A percentile compares a stretch with the other conserved stretches of the same genome.
These are phyloP conservation scores for Sphaerodactylus townsendi DNA, from an alignment of 2,113 vertebrate genomes.

Conservation along the genomic window DNA sequence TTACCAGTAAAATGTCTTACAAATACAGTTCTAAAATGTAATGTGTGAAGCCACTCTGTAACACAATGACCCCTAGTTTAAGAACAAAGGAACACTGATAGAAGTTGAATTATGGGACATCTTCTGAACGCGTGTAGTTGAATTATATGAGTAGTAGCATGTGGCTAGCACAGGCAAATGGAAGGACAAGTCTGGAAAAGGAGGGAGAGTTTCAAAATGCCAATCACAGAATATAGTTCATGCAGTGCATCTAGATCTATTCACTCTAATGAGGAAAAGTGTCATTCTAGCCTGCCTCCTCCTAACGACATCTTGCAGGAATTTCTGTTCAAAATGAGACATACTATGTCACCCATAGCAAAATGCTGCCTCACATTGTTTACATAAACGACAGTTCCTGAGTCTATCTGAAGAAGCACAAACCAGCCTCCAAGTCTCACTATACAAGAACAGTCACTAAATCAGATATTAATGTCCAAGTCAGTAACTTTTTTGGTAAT, in stretches of 20 bases:
- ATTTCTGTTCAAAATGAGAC: neutral
- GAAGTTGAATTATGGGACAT: neutral
- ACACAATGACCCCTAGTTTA: neutral
- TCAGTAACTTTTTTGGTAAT: neutral
- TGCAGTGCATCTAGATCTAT: neutral
- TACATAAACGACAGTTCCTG: constrained; percentile 2
- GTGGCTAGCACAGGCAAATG: neutral
- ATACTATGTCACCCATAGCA: neutral
- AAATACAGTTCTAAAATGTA: neutral
- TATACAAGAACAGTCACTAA: neutral
- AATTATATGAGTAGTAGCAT: neutral
- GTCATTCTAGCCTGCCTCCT: neutral
- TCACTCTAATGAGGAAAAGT: constrained; percentile 16
- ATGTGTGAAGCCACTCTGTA: neutral
- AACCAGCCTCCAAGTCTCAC: neutral
- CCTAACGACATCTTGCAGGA: neutral
- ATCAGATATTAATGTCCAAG: constrained; percentile 31
- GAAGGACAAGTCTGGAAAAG: neutral
- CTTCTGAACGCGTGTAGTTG: neutral
- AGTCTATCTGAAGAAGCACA: neutral
- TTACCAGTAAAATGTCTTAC: neutral
- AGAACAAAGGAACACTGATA: neutral
- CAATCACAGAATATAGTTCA: neutral
- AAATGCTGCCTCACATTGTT: neutral
- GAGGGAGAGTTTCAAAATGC: neutral